Evolutionary conservation across 2,797 vertebrate genomes (phyloP), one percentile per base, ranked within the genome.

Genomic region (Leuciscus waleckii): DNA sequence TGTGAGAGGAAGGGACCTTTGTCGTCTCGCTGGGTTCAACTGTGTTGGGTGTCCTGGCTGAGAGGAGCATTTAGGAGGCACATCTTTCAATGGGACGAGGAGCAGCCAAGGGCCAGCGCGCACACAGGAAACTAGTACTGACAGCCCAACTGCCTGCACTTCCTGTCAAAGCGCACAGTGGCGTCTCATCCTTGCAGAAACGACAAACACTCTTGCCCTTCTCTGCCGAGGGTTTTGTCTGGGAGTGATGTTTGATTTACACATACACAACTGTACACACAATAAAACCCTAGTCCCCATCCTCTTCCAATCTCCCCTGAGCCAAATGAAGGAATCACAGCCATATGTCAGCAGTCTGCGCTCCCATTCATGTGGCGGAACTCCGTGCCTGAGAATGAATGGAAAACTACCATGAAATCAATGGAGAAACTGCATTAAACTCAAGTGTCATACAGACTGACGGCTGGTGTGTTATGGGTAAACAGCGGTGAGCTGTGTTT

Each of bases 401-500:
- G 85, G 81, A 83, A 90, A 84, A 74, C 68, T 86, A 79, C 68
- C 76, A 56, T 83, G 81, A 90, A 90, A 76, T 85, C 76, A 76
- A 39, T 71, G 37, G 32, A 81, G 68, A 61, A 84, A 82, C 65
- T 68, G 49, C 63, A 83, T 46, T 46, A 14, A 69, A 71, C 68
- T 86, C n/a, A 46, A 16, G 29, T 54, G 7, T 39, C 43, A 39
- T 35, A 51, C 58, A 68, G 77, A 70, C 26, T 79, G 81, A 83
- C 32, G 39, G 49, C 77, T 56, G 35, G 35, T 58, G 17, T n/a
- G 29, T 32, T 73, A 68, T 63, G 79, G 41, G 41, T 54, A 69
- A 80, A 70, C 35, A 46, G 41, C 10, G 7, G 41, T 58, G 35
- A 70, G 74, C 63, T 69, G 74, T 29, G 19, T 17, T 78, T 69